A percentile compares a stretch with the other conserved stretches of the same genome.
Conservation (phyloP, 2,113 vertebrate genomes). For the Cyphotilapia sp. region DNA sequence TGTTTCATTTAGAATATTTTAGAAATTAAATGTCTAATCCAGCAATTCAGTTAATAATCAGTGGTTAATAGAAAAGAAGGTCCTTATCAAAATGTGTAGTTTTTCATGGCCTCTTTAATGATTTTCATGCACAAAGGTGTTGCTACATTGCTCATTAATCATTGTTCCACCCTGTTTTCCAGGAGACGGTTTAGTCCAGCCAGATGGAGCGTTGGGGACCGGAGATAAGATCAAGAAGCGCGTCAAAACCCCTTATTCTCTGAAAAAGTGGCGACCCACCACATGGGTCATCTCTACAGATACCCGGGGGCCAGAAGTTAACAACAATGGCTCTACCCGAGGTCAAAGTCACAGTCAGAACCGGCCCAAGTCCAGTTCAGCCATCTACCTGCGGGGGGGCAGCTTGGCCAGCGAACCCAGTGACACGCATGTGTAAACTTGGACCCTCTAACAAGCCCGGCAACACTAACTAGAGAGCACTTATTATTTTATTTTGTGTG, state of each 20-base stretch:
- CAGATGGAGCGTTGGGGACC: constrained; percentile 80
- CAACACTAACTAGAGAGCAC: neutral
- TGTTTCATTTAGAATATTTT: neutral
- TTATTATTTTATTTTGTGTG: neutral
- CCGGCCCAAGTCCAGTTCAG: constrained; percentile 88
- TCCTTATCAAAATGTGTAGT: neutral
- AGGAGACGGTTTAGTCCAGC: constrained; percentile 75
- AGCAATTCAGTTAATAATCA: neutral
- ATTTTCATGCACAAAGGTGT: neutral
- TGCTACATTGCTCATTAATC: neutral
- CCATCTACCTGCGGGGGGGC: constrained; percentile 87
- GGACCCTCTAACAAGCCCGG: constrained; percentile 16
- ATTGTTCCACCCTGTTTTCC: constrained; percentile 37
- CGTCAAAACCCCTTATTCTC: constrained; percentile 96
- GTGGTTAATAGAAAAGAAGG: neutral
- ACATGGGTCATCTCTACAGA: constrained; percentile 97
- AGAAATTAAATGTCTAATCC: neutral
- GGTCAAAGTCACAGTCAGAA: constrained; percentile 41
- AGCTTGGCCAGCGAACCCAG: constrained; percentile 74
- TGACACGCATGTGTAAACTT: constrained; percentile 84
- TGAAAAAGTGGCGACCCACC: constrained; percentile 94
- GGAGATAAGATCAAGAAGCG: constrained; percentile 98
- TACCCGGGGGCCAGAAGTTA: constrained; percentile 81
- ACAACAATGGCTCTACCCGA: constrained; percentile 46
- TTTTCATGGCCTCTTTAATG: neutral